Percentiles rank a stretch among this genome's conserved stretches.
Conservation (phyloP, 1,140 invertebrate species). For the Laodelphax striatellus region DNA sequence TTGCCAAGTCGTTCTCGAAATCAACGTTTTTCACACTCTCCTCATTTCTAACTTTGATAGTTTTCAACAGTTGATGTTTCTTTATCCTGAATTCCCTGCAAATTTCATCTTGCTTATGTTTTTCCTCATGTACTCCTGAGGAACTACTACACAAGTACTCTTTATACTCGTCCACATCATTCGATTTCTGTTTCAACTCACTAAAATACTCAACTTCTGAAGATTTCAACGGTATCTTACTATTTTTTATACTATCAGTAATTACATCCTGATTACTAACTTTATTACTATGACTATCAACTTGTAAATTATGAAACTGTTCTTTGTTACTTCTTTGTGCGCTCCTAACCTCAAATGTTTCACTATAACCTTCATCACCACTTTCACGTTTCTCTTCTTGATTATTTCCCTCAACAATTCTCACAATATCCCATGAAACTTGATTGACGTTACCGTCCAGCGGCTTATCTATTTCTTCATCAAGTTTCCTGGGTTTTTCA, state of each 20-base stretch:
- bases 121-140: too few species aligned
- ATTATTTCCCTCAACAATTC: not conserved
- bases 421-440: not conserved
- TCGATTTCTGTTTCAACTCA: too few species aligned
- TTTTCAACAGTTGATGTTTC: too few species aligned
- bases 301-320: not conserved
- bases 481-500: not conserved
- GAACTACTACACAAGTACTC: too few species aligned
- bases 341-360: not conserved
- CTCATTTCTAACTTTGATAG: too few species aligned
- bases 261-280: not conserved
- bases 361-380: not conserved
- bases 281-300: not conserved
- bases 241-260: not conserved
- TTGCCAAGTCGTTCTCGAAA: too few species aligned
- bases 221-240: not conserved
- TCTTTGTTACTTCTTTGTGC: not conserved
- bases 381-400: not conserved
- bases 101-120: too few species aligned
- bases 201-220: not conserved
- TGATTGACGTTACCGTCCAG: not conserved
- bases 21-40: too few species aligned
- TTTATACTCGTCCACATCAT: too few species aligned
- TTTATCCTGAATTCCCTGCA: too few species aligned
- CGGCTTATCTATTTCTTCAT: not conserved